Evolutionary conservation across 2,888 invertebrate genomes (phyloP), one percentile per base, ranked within the genome.

Genomic region (Eilema depressum): DNA sequence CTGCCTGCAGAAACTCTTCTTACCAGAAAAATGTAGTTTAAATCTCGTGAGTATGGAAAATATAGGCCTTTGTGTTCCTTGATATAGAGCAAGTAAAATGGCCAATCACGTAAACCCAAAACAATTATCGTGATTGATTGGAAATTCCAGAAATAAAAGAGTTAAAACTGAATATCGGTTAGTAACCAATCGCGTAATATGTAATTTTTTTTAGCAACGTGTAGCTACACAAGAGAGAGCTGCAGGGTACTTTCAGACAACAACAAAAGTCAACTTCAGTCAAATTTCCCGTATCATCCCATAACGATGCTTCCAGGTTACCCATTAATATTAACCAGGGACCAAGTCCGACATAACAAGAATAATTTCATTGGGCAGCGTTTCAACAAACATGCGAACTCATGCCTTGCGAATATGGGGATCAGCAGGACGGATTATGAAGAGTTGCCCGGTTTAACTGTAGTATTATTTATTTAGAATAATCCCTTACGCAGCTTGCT

Each of bases 401-500:
- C 64, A 61, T 64, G 60, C 68, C 53, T 68, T 17, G 14, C 68
- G 60, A 63, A 33, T 61, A 37, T 67, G 57, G 23, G 60, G 37
- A 20, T 26, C 61, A 62, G 63, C 62, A 47, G 41, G 17, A 66
- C 26, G 69, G 72, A 70, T 73, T 73, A 73, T 61, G 30, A 67
- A 69, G 73, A 69, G 64, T 66, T 56, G 17, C 64, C 28, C 60
- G 17, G 56, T 67, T 66, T 26, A 53, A 53, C 57, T 57, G 67
- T 57, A 67, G 59, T 62, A 63, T 74, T 71, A 74, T 74, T 74
- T 74, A 71, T 71, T 69, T 60, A 71, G 17, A 68, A 66, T 71
- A 71, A 71, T 71, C 74, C 74, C 71, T 69, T 68, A 74, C 74
- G 57, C 47, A 47, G 69, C 74, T 67, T 28, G 41, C 26, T 71